Evolutionary conservation across 2,888 invertebrate species (phyloP), one percentile per base, ranked within the genome.

Genomic region (Barypeithes pellucidus): DNA sequence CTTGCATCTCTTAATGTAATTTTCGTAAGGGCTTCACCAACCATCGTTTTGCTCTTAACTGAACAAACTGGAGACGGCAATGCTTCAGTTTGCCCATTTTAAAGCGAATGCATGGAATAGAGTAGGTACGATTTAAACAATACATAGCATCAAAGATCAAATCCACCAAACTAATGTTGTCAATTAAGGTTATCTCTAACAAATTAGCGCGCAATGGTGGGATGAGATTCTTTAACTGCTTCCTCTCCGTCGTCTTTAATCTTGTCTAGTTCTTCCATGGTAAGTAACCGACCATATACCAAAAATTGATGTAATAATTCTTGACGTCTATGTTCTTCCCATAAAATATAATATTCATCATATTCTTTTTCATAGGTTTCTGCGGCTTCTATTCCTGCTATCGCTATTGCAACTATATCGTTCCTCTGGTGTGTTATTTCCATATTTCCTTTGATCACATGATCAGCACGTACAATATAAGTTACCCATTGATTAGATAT

Each of bases 251-350:
- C 80, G 39, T 81, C 82, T 18, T 83, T 85, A 73, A 88, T 83
- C 18, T 88, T 86, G 63, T 94, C 93, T 54, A 93, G 87, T 82
- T 95, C 94, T 67, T 94, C 92, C 0, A 90, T 87, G 0, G 91
- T 90, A n/a, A 96, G 88, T 3, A 90, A 88, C 63, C 93, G 90
- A 0, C 94, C 93, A 82, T 94, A 96, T 75, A 89, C 89, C 65
- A 97, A 86, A 85, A 97, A 96, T 76, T 92, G 90, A 0, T 89
- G 85, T 80, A 97, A 87, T 80, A 93, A 94, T 79, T 93, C 92
- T 65, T 91, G n/a, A n/a, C n/a, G 90, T 43, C 92, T 88, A 82
- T 95, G 92, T 81, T 95, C 94, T 61, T 90, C 84, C 97, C 97
- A 98, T 8, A 97, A 86, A 80, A 92, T 93, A 0, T 92, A 89